Evolutionary conservation across 2,888 invertebrate species (phyloP), one percentile per base, ranked within the genome.

Genomic region (Ennomos fuscantarius): DNA sequence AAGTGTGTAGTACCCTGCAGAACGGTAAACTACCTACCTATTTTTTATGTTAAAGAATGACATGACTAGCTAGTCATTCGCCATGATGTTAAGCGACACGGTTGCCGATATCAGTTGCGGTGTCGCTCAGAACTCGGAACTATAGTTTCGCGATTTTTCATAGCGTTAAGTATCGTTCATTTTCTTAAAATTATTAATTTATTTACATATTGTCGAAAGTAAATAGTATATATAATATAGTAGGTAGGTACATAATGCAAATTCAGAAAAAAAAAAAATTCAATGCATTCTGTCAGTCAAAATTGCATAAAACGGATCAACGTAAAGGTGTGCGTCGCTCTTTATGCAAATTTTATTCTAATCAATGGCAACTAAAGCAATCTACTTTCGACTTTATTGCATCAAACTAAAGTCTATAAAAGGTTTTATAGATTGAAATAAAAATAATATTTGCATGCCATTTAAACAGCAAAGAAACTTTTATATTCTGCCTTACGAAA

Each of bases 321-420:
- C 75, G 77, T 53, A 89, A 91, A 91, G 90, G 90, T 91, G 91
- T 85, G 86, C 86, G 69, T 33, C 56, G 46, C 51, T 42, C 77
- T 78, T 80, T 90, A 91, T 91, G 90, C 90, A 90, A 91, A 91
- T 91, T 90, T 84, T 54, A 71, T 67, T 74, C 71, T 63, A 74
- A 72, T 67, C 76, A 65, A 46, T 55, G 34, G 2, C 9, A 50
- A 46, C 39, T 37, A 46, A 36, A 36, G 31, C 55, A 61, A 48
- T 50, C 55, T 49, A 77, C 66, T 74, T 68, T 70, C 52, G 62
- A 63, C 68, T 66, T 68, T 82, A 78, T 36, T 1, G 0, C 0
- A 5, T 6, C 0, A 1, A 0, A 0, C 45, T 70, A 83, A 63
- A 67, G 79, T 63, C 51, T 35, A 72, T 47, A 67, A 69, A 62